These are phyloP conservation scores for Macaria notata DNA, from an alignment of 2,888 invertebrate species.

Conservation along the genomic window DNA sequence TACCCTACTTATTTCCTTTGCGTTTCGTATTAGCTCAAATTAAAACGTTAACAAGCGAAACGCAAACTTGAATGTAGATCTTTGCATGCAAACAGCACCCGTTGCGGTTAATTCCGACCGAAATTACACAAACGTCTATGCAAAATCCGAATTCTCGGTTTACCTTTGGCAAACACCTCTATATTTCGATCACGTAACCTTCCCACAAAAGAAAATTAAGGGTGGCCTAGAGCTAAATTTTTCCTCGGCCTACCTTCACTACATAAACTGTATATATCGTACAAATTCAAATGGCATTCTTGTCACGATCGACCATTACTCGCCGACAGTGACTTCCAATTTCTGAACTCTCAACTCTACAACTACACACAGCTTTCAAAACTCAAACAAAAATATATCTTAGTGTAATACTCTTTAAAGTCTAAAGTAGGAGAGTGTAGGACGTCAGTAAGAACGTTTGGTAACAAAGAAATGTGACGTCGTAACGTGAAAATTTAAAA, in stretches of 20 bases:
- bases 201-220: conserved; percentile 66
- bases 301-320: conserved; percentile 78
- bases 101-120: conserved; percentile 30
- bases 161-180: conserved; percentile 40
- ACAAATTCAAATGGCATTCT: conserved; percentile 72
- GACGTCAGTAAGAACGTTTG: conserved; percentile 37
- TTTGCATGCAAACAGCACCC: conserved; percentile 32
- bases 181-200: conserved; percentile 59
- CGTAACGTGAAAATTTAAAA: conserved; percentile 78
- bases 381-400: conserved; percentile 34
- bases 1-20: background rate
- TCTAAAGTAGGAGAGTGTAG: conserved; percentile 16
- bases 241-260: conserved; percentile 47
- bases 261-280: conserved; percentile 55
- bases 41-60: conserved; percentile 11
- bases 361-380: conserved; percentile 40
- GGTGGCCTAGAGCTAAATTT: conserved; percentile 57
- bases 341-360: conserved; percentile 55
- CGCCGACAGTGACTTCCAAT: conserved; percentile 81
- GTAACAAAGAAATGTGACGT: conserved; percentile 34
- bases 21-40: conserved; percentile 6
- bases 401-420: conserved; percentile 22
- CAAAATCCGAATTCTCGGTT: conserved; percentile 28
- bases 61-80: conserved; percentile 11
- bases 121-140: conserved; percentile 32